Evolutionary conservation across 1,140 invertebrate genomes (phyloP).

Genomic region (Reticulitermes speratus): DNA sequence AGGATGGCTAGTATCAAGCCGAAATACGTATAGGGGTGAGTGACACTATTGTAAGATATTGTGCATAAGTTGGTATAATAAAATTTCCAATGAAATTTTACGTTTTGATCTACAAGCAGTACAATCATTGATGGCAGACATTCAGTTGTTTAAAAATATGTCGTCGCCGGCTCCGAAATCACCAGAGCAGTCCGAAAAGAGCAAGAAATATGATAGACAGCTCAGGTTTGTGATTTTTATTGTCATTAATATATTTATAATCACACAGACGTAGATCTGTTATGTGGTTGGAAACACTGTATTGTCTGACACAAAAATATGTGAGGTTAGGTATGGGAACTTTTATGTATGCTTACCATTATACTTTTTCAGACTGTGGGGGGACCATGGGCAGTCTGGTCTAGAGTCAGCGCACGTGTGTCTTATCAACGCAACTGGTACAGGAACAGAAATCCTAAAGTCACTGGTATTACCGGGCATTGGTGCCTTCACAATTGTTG

Average conservation of each 20-base stretch:
- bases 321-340: not conserved
- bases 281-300: not conserved
- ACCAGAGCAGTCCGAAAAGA: conserved; percentile 76
- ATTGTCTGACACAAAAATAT: not conserved
- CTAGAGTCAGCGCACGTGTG: conserved; percentile 90
- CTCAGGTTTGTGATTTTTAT: conserved; percentile 58
- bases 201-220: conserved; percentile 85
- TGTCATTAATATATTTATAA: not conserved
- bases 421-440: conserved; percentile 89
- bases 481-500: conserved; percentile 94
- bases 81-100: no score
- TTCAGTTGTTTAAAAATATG: conserved; percentile 19
- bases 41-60: no score
- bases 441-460: conserved; percentile 94
- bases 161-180: conserved; percentile 67
- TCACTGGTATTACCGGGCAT: conserved; percentile 92
- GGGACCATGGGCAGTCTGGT: conserved; percentile 90
- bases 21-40: no score
- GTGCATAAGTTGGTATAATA: no score
- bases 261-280: not conserved
- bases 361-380: conserved; percentile 77
- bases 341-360: not conserved
- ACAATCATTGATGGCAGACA: not conserved
- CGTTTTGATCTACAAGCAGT: not conserved
- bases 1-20: no score